A percentile compares a stretch with the other conserved stretches of the same genome.
These are phyloP conservation scores for Aelia acuminata DNA, from an alignment of 2,888 invertebrate species.

Conservation along the genomic window DNA sequence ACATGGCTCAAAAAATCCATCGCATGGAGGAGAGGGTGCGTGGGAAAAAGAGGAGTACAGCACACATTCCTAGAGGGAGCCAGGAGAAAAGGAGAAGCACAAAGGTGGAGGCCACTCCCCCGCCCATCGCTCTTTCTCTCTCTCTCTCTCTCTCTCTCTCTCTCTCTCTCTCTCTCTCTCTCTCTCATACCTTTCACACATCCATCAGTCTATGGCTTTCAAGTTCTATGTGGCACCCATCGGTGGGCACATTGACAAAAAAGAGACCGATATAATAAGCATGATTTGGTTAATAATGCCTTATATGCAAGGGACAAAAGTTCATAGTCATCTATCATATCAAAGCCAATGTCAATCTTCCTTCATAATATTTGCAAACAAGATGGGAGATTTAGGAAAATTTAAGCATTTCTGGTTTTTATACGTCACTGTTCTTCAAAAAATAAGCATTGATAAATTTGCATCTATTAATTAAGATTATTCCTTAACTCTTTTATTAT, in stretches of 20 bases:
- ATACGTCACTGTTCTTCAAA: background rate
- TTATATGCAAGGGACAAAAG: background rate
- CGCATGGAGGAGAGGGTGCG: constrained; percentile 51
- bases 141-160: constrained; percentile 51
- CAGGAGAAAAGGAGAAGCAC: constrained; percentile 52
- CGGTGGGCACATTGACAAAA: constrained; percentile 30
- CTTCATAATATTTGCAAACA: constrained; percentile 39
- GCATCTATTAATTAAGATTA: background rate
- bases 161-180: constrained; percentile 44
- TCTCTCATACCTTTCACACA: constrained; percentile 52
- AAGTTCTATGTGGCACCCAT: constrained; percentile 42
- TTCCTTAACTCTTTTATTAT: background rate
- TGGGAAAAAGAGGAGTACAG: constrained; percentile 57
- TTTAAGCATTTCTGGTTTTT: no score
- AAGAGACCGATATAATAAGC: constrained; percentile 50
- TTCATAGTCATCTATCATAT: constrained; percentile 31
- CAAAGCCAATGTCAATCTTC: background rate
- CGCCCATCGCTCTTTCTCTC: constrained; percentile 49
- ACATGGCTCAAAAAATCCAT: constrained; percentile 52
- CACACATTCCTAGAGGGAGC: constrained; percentile 55
- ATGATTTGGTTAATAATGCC: constrained; percentile 49
- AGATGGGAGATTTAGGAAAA: background rate
- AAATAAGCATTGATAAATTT: background rate
- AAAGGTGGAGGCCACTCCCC: constrained; percentile 47
- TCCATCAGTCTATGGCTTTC: constrained; percentile 48